Base-by-base conservation (phyloP, 2,113 vertebrate species). In the Prunella himalayana region DNA sequence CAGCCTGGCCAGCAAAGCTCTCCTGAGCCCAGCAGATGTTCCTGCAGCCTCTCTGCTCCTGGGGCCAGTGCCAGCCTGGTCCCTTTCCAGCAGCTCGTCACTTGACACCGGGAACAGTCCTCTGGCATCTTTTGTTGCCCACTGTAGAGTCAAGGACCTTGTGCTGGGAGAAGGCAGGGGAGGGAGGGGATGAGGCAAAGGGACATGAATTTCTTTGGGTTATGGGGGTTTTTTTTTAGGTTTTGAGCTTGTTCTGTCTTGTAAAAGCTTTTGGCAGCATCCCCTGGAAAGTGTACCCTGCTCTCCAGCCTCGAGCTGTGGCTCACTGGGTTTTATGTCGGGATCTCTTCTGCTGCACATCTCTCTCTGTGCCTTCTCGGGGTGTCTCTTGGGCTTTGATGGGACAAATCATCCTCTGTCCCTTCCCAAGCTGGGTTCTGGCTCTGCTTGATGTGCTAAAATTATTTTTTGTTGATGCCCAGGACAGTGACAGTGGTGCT, bases 21-120 rank as follows among this genome's bases (percentile, higher is more conserved):
- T 92, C 64, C 37, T 57, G 84, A 92, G 87, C 84, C 93, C 94
- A 93, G 92, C 97, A 97, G 95, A 95, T 97, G 96, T 97, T 97
- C 78, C 90, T 90, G 47, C 90, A 90, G 93, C 91, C 77, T 91
- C 59, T 39, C 64, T 22, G 72, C 82, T 94, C 69, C 83, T 0
- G 66, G 82, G 92, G 82, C 47, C 0, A 4, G 44, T 96, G 95
- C 96, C 97, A 97, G 92, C 39, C 92, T 93, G 96, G 88, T 68
- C 71, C 63, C 65, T 10, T 47, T 87, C 95, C 97, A 97, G 88
- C 83, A 93, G 83, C 91, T 88, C 4, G 80, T 95, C 95, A 97
- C 95, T 79, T 61, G 93, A 93, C 80, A 94, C 96, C 7, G 9
- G 94, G 90, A 94, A 86, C 95, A 79, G 66, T 30, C 23, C 6